Conservation (phyloP, 53 echinoderm and acorn worm species). For the Echinarachnius parma region DNA sequence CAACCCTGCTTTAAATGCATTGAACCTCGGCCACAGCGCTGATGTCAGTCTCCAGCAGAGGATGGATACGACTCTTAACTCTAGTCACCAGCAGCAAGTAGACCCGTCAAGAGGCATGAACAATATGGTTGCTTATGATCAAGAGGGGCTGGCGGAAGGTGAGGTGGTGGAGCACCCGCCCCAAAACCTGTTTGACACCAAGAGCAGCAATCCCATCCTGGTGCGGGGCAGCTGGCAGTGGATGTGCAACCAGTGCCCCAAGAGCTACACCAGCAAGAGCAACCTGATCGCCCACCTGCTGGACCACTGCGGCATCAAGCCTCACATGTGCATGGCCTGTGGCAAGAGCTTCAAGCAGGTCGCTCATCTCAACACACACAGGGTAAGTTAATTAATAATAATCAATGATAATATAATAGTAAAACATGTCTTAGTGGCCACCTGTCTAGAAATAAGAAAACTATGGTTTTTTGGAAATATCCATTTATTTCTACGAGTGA, state of each 20-base stretch:
- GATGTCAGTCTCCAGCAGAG: neutral
- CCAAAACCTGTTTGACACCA: constrained; percentile 32
- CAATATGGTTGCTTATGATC: neutral
- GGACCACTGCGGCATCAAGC: constrained; percentile 52
- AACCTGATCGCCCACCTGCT: constrained; percentile 49
- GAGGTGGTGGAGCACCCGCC: constrained; percentile 3
- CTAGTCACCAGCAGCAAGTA: neutral
- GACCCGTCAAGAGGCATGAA: too few species aligned
- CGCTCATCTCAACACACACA: constrained; percentile 56
- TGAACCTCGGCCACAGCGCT: too few species aligned
- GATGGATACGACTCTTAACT: too few species aligned
- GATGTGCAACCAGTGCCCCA: constrained; percentile 55
- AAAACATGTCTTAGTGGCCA: too few species aligned
- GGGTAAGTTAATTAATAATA: constrained; percentile 36
- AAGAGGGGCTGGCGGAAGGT: constrained; percentile 1
- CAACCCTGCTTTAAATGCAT: too few species aligned
- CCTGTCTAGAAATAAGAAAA: too few species aligned
- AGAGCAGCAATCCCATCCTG: constrained; percentile 33
- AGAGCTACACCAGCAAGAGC: constrained; percentile 51
- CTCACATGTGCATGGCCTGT: constrained; percentile 45
- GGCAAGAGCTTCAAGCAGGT: constrained; percentile 57
- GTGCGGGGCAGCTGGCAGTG: constrained; percentile 48
- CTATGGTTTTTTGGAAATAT: too few species aligned
- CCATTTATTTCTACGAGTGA: too few species aligned
- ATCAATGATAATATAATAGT: too few species aligned